Base-by-base conservation (phyloP, 2,888 invertebrate genomes). In the Gymnoscelis rufifasciata region DNA sequence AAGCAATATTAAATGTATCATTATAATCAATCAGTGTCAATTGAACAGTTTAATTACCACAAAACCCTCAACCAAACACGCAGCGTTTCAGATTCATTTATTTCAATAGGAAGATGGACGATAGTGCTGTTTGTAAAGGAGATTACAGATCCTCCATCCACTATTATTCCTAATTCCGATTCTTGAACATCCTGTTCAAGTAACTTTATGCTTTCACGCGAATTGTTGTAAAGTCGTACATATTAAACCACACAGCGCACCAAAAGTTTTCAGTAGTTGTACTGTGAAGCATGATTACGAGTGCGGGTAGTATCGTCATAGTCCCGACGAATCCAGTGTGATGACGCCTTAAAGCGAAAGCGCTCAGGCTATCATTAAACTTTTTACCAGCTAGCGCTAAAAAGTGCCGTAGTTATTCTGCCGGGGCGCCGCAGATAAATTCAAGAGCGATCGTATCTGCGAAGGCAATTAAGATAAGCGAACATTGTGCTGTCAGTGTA, bases 391-490 rank as follows among this genome's bases (percentile, higher is more conserved):
- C 55, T 54, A 45, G 67, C 66, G 66, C 70, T 75, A 70, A 74
- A 76, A 76, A 74, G 65, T 68, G 63, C 60, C 68, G 63, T 60
- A 62, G 66, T 72, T 67, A 70, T 70, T 68, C 68, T 59, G 63
- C 59, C 59, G 62, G 35, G 35, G 66, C 65, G 62, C 68, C 67
- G 63, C 69, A 71, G 80, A 82, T 83, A 83, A 80, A 83, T 82
- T 74, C 72, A 66, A 71, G 68, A 64, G 59, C 56, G 81, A 83
- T 82, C 74, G 69, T 82, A 80, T 82, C 83, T 74, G 58, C 62
- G 64, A 60, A 78, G 74, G 81, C 83, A 83, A 84, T 84, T 83
- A 84, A 84, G 86, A 86, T 84, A 84, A 81, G 73, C 74, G 77
- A 66, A 76, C 78, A 72, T 72, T 70, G 73, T 71, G 72, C 81